Evolutionary conservation across 1,140 invertebrate genomes (phyloP).

Genomic region (Gonatopus flavifemur): DNA sequence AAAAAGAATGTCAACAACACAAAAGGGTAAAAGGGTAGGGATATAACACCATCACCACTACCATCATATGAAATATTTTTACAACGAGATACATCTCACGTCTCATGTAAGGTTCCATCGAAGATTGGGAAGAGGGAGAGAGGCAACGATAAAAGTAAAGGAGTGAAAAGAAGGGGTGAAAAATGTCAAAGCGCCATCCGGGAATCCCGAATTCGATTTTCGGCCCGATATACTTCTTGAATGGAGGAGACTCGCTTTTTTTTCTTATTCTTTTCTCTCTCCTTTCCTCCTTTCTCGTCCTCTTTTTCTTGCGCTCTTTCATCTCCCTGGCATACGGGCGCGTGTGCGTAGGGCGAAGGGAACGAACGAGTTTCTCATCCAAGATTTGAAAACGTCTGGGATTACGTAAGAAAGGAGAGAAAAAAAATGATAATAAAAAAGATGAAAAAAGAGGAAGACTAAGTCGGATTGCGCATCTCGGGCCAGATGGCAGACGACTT

Average conservation of each 20-base stretch:
- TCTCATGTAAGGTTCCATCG: conserved; percentile 20
- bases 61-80: no score
- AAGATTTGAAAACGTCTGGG: conserved; percentile 51
- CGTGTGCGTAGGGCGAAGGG: neutral
- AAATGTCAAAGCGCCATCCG: neutral
- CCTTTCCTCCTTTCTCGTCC: no score
- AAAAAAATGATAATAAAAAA: no score
- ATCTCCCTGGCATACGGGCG: neutral
- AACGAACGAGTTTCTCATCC: conserved; percentile 41
- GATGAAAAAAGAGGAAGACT: conserved; percentile 25
- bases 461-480: conserved; percentile 48
- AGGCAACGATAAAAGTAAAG: no score
- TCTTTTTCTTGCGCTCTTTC: no score
- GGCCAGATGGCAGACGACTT: conserved; percentile 50
- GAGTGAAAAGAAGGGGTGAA: no score
- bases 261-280: no score
- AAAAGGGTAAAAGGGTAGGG: no score
- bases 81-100: no score
- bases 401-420: conserved; percentile 40
- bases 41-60: no score
- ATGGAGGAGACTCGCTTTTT: conserved; percentile 36
- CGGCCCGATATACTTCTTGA: conserved; percentile 39
- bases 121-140: conserved; percentile 12
- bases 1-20: no score
- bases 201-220: conserved; percentile 45